Base-by-base conservation (phyloP, 2,797 vertebrate species). In the Micromesistius poutassou region DNA sequence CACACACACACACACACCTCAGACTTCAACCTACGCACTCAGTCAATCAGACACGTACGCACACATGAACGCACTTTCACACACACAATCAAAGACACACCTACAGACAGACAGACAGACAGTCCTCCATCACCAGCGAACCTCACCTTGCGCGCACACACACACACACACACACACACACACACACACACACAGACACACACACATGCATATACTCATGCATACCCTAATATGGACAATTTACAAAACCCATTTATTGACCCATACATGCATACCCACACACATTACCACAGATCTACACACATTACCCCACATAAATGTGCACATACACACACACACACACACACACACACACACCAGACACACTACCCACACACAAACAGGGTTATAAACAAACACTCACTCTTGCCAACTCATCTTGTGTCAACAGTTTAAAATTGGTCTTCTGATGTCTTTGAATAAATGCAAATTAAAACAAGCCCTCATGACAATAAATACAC, bases 121-220 rank as follows among this genome's bases (percentile, higher is more conserved):
- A 5, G 33, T 4, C 33, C 33, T 33, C 33, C 33, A 33, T 42
- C 40, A 8, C 7, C 40, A 42, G 40, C 40, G 40, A 6, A 9
- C 40, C 13, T 42, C 2, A 2, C 38, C 7, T 12, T 40, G 38
- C 1, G 36, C 46, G 55, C 79, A 66, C 74, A 46, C 76, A 73
- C 22, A 38, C 30, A 30, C n/a, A 13, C 7, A 16, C 31, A 38
- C 71, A 73, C 14, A 38, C 71, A 38, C 22, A 38, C 72, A 68
- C 79, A 66, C 74, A 46, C 76, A 73, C 22, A 38, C 30, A 30
- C n/a, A 13, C 7, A 16, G 14, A 38, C 71, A 73, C 14, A 38
- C 71, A 38, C 22, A 38, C 72, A 36, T 10, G 5, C 31, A 73
- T 30, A 22, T 30, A 38, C 6, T 38, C 38, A 40, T 40, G 38